Base-by-base conservation (phyloP, 2,797 vertebrate genomes). In the Macropus fuliginosus region DNA sequence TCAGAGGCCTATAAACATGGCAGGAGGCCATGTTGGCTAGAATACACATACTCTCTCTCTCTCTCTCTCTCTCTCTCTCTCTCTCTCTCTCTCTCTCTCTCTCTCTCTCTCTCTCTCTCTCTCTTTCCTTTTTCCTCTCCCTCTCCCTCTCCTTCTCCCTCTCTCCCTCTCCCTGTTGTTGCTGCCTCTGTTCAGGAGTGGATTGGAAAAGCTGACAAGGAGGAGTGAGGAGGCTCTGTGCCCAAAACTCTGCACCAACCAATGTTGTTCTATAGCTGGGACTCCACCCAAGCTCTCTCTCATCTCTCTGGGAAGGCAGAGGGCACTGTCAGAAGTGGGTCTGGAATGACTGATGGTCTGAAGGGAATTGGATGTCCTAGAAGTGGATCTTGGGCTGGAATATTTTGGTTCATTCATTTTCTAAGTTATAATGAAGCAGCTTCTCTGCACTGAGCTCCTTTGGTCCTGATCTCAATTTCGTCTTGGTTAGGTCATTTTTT, bases 241-340 rank as follows among this genome's bases (percentile, higher is more conserved):
- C 40, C 54, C 56, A 0, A 50, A 5, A 0, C 24, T 29, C 89
- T 56, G 0, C 1, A 56, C 21, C 56, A 34, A 21, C 50, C 50
- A 34, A 90, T 16, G 29, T n/a, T 40, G 40, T 52, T 24, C 4
- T 55, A 55, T 91, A 81, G 89, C 74, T 87, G n/a, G 21, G 0
- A 91, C 55, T 18, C 55, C n/a, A 95, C 40, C 74, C 74, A 87
- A 50, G 50, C 57, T 46, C 55, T 81, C 94, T 50, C 57, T 94
- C 28, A 54, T 54, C 40, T 87, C 11, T 57, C 27, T 1, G 9
- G 52, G 93, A 87, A 50, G 74, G 9, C 40, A 87, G 74, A 50
- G 40, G 74, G 40, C 40, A 87, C 40, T 50, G 40, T 87, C 40
- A 87, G 21, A 87, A 50, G 40, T 50, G 40, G 40, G 21, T 24